Conservation (phyloP, 2,888 invertebrate genomes). For the Colletes collaris region DNA sequence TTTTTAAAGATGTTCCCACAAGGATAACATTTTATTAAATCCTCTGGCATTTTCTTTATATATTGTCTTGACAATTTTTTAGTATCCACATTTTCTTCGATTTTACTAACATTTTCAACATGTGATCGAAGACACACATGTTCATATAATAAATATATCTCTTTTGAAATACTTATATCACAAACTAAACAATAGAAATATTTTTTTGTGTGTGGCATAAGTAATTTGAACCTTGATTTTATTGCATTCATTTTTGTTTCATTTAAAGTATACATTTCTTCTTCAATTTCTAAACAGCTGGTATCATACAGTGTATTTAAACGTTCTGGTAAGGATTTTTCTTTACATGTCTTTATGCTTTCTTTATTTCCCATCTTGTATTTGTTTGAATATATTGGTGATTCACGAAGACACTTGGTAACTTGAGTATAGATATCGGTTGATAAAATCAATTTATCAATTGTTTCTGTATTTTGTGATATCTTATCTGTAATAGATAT, state of each 20-base stretch:
- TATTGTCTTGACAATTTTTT: neutral
- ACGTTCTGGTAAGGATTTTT: neutral
- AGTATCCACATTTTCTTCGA: neutral
- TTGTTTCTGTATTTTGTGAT: neutral
- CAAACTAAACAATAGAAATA: constrained; percentile 40
- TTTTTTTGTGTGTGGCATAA: neutral
- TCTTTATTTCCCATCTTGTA: rapidly evolving
- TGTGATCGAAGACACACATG: constrained; percentile 26
- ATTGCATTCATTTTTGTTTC: neutral
- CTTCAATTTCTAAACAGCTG: constrained; percentile 22
- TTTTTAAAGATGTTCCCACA: neutral
- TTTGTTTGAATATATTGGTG: neutral
- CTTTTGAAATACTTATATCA: neutral
- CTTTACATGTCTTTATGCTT: neutral
- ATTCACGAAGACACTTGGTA: neutral
- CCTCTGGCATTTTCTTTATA: neutral
- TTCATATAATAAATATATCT: constrained; percentile 30
- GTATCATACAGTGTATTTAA: neutral
- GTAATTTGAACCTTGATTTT: constrained; percentile 20
- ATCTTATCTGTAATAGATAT: neutral
- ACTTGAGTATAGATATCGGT: neutral
- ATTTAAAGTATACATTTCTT: constrained; percentile 24
- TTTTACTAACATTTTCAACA: neutral
- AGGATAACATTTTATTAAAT: constrained; percentile 18
- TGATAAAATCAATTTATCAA: neutral